A percentile compares a stretch with the other conserved stretches of the same genome.
Evolutionary conservation across 1,140 invertebrate genomes (phyloP).

Genomic region (Dendroctonus valens): DNA sequence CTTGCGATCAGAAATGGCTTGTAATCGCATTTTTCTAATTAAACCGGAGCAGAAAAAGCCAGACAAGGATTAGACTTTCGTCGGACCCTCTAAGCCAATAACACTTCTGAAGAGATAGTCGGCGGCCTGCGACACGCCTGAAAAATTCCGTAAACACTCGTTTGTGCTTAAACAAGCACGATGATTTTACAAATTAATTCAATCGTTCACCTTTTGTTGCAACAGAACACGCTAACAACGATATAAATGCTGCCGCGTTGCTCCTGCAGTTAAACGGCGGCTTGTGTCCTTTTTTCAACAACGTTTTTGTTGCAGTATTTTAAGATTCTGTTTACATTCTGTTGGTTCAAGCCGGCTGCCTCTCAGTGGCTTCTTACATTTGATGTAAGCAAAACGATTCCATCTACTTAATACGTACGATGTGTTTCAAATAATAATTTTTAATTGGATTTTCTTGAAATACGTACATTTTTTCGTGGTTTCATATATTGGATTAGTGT

Average conservation of each 20-base stretch:
- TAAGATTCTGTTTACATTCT: no score
- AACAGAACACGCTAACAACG: constrained; percentile 9
- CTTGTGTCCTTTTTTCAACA: not conserved
- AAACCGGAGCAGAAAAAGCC: not conserved
- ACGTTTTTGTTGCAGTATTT: not conserved
- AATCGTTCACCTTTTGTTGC: constrained; percentile 25
- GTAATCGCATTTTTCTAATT: no score
- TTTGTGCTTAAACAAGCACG: constrained; percentile 28
- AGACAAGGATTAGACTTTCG: constrained; percentile 1
- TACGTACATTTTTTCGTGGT: no score
- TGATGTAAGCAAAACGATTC: no score
- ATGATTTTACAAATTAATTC: constrained; percentile 29
- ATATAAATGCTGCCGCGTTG: constrained; percentile 7
- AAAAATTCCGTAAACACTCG: constrained; percentile 28
- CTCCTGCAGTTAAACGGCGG: constrained; percentile 3
- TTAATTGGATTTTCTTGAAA: no score
- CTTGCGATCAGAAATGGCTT: no score
- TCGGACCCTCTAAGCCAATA: constrained; percentile 9
- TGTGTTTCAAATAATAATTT: no score
- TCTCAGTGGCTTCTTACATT: no score
- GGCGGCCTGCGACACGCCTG: constrained; percentile 18
- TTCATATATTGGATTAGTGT: no score
- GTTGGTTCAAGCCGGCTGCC: no score
- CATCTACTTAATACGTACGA: no score
- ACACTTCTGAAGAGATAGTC: constrained; percentile 7